Conservation (phyloP, 2,888 invertebrate genomes). For the Heliconius ethilla region DNA sequence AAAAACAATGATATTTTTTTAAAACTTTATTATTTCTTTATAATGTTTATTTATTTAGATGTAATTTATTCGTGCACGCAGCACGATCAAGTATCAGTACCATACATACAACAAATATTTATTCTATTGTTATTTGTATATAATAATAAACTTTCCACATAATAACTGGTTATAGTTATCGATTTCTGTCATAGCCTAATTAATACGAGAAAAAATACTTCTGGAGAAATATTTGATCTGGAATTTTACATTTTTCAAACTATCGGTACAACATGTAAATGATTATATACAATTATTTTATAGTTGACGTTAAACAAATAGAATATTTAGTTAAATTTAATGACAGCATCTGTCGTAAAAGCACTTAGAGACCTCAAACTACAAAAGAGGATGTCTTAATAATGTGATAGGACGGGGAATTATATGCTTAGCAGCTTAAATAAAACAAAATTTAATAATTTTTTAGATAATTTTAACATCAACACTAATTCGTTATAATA, state of each 20-base stretch:
- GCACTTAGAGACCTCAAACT: conserved; percentile 65
- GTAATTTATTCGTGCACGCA: conserved; percentile 69
- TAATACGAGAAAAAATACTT: conserved; percentile 64
- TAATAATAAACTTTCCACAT: conserved; percentile 80
- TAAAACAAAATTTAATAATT: conserved; percentile 34
- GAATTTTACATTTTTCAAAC: conserved; percentile 55
- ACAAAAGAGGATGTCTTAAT: conserved; percentile 51
- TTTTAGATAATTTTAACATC: conserved; percentile 19
- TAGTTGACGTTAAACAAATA: conserved; percentile 47
- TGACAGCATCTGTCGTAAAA: conserved; percentile 76
- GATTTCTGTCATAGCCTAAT: conserved; percentile 68
- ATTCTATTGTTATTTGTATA: conserved; percentile 79
- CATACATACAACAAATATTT: conserved; percentile 79
- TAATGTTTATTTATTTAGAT: conserved; percentile 80
- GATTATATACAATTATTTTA: conserved; percentile 59
- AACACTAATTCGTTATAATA: conserved; percentile 21
- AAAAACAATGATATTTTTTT: conserved; percentile 64
- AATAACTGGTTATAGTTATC: conserved; percentile 79
- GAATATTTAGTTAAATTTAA: conserved; percentile 59
- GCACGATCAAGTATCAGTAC: conserved; percentile 60
- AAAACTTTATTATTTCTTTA: conserved; percentile 79
- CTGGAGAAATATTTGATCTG: conserved; percentile 50
- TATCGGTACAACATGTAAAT: conserved; percentile 57
- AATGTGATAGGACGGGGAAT: conserved; percentile 66
- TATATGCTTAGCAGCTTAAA: conserved; percentile 39